Conservation (phyloP, 2,797 vertebrate species). For the Accipiter superciliosus region DNA sequence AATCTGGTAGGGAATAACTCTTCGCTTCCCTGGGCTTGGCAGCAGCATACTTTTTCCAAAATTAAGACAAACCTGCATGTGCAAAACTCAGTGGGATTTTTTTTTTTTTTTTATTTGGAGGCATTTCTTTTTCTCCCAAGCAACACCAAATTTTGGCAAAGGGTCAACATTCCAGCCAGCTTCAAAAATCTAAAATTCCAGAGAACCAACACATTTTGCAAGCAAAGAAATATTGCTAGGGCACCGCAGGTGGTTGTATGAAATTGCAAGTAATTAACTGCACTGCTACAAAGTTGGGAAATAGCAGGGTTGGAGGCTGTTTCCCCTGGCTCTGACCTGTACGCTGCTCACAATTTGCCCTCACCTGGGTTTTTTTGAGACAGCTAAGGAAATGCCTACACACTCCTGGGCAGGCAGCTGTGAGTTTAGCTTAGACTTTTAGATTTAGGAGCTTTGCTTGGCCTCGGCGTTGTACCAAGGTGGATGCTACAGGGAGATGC, state of each 20-base stretch:
- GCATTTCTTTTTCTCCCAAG: not conserved
- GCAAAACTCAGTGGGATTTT: not conserved
- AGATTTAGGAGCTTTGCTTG: not conserved
- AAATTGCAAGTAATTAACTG: not conserved
- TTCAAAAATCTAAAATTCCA: conserved; percentile 9
- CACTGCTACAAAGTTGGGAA: not conserved
- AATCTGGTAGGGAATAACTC: not conserved
- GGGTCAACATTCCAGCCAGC: not conserved
- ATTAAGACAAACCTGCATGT: not conserved
- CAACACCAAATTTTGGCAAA: not conserved
- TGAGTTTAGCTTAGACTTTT: not conserved
- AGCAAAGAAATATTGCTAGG: not conserved
- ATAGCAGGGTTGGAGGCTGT: not conserved
- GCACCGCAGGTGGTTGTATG: conserved; percentile 6
- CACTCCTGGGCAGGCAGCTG: not conserved
- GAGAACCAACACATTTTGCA: not conserved
- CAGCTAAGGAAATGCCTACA: not conserved
- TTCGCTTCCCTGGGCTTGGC: not conserved
- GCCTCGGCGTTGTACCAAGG: fast-evolving
- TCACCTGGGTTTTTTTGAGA: not conserved
- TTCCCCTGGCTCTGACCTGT: not conserved
- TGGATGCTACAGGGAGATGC: not conserved
- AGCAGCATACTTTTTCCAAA: not conserved
- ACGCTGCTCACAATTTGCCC: not conserved
- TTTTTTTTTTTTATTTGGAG: not conserved